Base-by-base conservation (phyloP, 2,797 vertebrate genomes). In the Phataginus tricuspis region DNA sequence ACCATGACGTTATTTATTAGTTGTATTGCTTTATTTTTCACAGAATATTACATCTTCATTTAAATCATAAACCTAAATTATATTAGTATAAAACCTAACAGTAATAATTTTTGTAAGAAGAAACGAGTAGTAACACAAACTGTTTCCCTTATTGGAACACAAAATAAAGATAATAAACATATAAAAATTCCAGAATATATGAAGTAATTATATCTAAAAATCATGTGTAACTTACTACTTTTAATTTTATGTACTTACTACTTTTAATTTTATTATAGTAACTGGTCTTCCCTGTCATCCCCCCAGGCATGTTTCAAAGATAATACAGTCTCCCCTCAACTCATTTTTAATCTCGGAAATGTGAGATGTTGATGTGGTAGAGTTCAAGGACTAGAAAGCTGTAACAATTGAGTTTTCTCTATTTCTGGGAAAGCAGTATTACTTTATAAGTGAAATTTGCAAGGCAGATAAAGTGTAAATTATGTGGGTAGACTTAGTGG, bases 21-120 rank as follows among this genome's bases (percentile, higher is more conserved):
- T 51, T 34, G 27, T 19, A 5, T 89, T 75, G 49, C 53, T 80
- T 88, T 27, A 39, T 45, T 93, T 90, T 72, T 78, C 90, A 85
- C 49, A 93, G 72, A 94, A 69, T 66, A 55, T 89, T 91, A 61
- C 14, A 68, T 77, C 55, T 93, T 78, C 79, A 80, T 91, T 88
- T 96, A 77, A 86, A 51, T 72, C 49, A 39, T 82, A 77, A 95
- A 91, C 59, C n/a, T 72, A 55, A 92, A 86, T 77, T 85, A 19
- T 27, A 77, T 89, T 86, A 45, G 13, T 55, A 15, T 63, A 79
- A 93, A 86, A 39, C 53, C 23, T 53, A 72, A n/a, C 55, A 19
- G 2, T 45, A 71, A 34, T 80, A 72, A 69, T 82, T 91, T 97
- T 80, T 71, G 8, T 71, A 82, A 91, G 51, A 27, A 93, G 23